Percentiles rank a stretch among this genome's conserved stretches.
Evolutionary conservation across 2,113 vertebrate species (phyloP).

Genomic region (Chascanopsetta lugubris): DNA sequence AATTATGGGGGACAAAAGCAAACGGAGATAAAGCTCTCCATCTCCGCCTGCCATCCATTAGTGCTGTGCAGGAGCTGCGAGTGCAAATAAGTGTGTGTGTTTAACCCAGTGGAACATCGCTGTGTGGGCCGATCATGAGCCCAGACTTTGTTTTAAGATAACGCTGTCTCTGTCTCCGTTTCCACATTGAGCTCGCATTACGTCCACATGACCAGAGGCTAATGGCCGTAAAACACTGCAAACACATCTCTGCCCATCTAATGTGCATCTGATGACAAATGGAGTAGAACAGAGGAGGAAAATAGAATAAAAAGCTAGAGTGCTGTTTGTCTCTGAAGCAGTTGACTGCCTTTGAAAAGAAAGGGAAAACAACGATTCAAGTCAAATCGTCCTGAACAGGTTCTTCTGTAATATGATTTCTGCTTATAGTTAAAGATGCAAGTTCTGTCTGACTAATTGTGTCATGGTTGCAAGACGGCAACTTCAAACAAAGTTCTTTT

Average conservation of each 20-base stretch:
- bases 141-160: constrained; percentile 45
- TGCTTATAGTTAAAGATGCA: no score
- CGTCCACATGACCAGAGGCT: constrained; percentile 20
- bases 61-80: constrained; percentile 27
- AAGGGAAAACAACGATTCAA: background rate
- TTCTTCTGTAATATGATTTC: no score
- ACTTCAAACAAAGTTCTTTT: no score
- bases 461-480: background rate
- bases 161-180: constrained; percentile 14
- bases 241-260: constrained; percentile 10
- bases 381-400: no score
- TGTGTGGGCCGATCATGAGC: constrained; percentile 37
- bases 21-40: constrained; percentile 50
- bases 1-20: constrained; percentile 67
- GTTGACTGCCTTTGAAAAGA: background rate
- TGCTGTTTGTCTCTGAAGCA: background rate
- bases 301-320: background rate
- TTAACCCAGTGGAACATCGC: constrained; percentile 42
- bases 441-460: background rate
- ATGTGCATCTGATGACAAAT: constrained; percentile 6
- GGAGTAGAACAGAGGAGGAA: background rate
- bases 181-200: constrained; percentile 31
- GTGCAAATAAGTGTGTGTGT: constrained; percentile 52
- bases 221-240: constrained; percentile 42
- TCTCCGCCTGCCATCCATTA: constrained; percentile 55